Conservation (phyloP, 1,140 invertebrate genomes). For the Cryptotermes secundus region DNA sequence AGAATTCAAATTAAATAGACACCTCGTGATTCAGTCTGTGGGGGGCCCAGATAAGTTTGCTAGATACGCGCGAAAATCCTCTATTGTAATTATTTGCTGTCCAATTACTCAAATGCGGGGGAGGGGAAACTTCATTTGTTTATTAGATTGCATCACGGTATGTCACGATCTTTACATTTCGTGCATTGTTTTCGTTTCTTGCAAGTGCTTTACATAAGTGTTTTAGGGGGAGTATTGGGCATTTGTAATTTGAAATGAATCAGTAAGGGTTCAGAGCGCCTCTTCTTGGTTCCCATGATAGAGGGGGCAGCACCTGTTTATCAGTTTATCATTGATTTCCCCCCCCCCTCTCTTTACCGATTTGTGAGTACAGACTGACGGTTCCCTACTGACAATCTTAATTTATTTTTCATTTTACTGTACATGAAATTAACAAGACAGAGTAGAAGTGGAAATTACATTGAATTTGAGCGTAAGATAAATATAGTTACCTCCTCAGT, state of each 20-base stretch:
- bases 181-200: neutral
- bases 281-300: neutral
- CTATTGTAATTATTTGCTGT: constrained; percentile 5
- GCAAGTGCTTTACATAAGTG: neutral
- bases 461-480: too few species aligned
- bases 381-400: too few species aligned
- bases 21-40: neutral
- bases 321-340: too few species aligned
- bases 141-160: neutral
- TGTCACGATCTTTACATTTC: neutral
- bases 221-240: neutral
- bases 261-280: neutral
- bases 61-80: neutral
- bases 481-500: too few species aligned
- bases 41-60: neutral
- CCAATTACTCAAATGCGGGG: neutral
- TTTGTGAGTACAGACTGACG: too few species aligned
- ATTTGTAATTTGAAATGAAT: neutral
- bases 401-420: too few species aligned
- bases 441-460: too few species aligned
- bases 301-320: too few species aligned
- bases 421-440: too few species aligned
- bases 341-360: too few species aligned
- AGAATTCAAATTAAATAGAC: neutral
- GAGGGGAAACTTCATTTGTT: neutral